Percentiles rank a stretch among this genome's conserved stretches.
Evolutionary conservation across 2,888 invertebrate genomes (phyloP).

Genomic region (Melanostoma scalare): DNA sequence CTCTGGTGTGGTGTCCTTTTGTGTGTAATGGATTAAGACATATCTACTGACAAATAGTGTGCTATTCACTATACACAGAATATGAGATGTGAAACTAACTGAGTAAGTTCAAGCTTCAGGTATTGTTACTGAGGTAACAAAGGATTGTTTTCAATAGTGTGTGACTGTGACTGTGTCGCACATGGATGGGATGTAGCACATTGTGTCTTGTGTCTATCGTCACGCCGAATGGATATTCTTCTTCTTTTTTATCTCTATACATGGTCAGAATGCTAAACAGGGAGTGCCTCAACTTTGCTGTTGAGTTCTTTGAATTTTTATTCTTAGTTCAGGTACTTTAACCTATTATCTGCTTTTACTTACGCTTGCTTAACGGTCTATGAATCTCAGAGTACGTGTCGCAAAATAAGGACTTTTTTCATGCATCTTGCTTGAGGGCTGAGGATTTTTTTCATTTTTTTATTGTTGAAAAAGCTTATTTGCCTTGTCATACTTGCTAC

Average conservation of each 20-base stretch:
- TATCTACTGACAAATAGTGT: conserved; percentile 56
- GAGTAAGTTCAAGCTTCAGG: conserved; percentile 6
- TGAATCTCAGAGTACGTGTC: conserved; percentile 62
- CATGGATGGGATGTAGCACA: conserved; percentile 22
- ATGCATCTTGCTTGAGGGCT: background rate
- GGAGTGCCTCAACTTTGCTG: background rate
- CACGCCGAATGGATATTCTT: conserved; percentile 57
- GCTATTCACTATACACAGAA: conserved; percentile 7
- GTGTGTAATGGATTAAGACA: conserved; percentile 59
- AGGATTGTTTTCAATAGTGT: conserved; percentile 8
- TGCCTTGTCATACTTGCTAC: no score
- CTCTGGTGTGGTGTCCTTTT: conserved; percentile 14
- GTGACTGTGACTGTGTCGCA: background rate
- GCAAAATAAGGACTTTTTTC: background rate
- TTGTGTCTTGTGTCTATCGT: conserved; percentile 45
- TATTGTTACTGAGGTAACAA: conserved; percentile 40
- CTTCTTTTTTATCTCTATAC: conserved; percentile 48
- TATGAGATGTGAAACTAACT: conserved; percentile 46
- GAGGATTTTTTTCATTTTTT: background rate
- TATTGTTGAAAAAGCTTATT: no score
- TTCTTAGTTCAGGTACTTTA: no score
- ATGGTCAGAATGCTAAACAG: conserved; percentile 58
- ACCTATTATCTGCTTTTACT: conserved; percentile 23
- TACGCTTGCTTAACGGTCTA: conserved; percentile 56
- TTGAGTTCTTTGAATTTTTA: conserved; percentile 7